Percentiles rank a stretch among this genome's conserved stretches.
These are phyloP conservation scores for Centrocercus urophasianus DNA, from an alignment of 2,113 vertebrate species.

Conservation along the genomic window DNA sequence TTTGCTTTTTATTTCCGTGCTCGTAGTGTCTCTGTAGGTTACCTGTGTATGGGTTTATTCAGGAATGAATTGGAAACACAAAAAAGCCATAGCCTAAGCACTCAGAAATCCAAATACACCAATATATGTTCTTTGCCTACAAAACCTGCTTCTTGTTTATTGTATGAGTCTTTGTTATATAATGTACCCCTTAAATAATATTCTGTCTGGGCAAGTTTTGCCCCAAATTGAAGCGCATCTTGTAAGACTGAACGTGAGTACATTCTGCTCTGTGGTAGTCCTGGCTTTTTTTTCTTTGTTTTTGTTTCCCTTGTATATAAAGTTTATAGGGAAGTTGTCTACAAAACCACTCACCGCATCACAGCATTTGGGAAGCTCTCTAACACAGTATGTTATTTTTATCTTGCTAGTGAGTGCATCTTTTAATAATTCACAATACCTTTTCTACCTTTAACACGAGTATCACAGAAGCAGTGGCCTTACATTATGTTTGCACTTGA, in stretches of 20 bases:
- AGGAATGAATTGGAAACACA: background rate
- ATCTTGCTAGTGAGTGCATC: background rate
- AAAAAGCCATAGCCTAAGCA: background rate
- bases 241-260: background rate
- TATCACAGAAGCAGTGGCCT: background rate
- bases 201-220: accelerated
- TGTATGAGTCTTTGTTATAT: background rate
- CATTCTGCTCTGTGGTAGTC: background rate
- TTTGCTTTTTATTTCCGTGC: background rate
- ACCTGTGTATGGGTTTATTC: background rate
- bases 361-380: background rate
- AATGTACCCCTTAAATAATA: background rate
- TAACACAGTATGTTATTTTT: background rate
- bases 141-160: background rate
- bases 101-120: background rate
- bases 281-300: background rate
- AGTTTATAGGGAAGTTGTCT: background rate
- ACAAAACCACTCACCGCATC: background rate
- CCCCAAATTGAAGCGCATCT: background rate
- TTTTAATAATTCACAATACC: accelerated
- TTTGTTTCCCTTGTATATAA: background rate
- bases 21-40: background rate
- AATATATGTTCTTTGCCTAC: accelerated
- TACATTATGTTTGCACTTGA: background rate
- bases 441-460: background rate